Evolutionary conservation across 2,797 vertebrate genomes (phyloP).

Genomic region (Chelonia mydas): DNA sequence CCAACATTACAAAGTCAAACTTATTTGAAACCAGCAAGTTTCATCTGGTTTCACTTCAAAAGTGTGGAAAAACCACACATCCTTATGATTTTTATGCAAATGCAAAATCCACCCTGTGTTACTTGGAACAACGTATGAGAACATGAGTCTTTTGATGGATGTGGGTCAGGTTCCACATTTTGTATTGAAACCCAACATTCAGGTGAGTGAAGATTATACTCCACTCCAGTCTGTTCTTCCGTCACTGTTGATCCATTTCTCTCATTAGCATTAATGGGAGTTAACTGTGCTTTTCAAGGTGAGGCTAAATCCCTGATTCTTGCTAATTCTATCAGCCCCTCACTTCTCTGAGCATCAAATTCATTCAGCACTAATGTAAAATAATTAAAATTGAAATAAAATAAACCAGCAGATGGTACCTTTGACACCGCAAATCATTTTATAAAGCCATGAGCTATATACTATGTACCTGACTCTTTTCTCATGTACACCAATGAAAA

Average conservation of each 20-base stretch:
- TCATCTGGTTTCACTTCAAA: neutral
- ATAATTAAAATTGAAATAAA: neutral
- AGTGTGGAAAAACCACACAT: neutral
- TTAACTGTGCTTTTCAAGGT: neutral
- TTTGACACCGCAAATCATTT: neutral
- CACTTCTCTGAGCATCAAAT: neutral
- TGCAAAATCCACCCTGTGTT: neutral
- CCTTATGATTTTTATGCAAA: neutral
- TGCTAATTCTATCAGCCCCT: neutral
- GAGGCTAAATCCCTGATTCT: neutral
- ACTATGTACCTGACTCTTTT: neutral
- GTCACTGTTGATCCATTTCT: neutral
- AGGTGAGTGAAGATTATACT: neutral
- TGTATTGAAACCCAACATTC: neutral
- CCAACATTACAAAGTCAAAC: neutral
- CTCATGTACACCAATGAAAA: neutral
- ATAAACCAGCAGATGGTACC: neutral
- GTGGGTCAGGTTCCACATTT: neutral
- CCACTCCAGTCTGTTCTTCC: neutral
- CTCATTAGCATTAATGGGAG: neutral
- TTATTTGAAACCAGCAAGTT: neutral
- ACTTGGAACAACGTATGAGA: neutral
- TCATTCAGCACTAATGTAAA: neutral
- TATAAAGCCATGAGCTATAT: neutral
- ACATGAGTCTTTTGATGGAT: neutral